Evolutionary conservation across 53 echinoderm and acorn worm species (phyloP).

Genomic region (Echinarachnius parma): DNA sequence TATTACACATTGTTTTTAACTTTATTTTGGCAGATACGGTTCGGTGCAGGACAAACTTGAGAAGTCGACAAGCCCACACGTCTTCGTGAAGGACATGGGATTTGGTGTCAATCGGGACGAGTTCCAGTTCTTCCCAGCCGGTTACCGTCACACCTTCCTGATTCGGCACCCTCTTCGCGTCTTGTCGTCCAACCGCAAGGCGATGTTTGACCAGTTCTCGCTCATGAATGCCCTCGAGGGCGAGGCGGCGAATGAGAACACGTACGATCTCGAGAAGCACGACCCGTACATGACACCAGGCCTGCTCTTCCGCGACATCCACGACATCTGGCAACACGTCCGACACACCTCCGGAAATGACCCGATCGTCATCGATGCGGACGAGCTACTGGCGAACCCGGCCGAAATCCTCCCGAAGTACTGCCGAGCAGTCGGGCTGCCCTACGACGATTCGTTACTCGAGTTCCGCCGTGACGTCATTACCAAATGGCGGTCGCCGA

Average conservation of each 20-base stretch:
- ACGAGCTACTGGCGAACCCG: slow-evolving; percentile 42
- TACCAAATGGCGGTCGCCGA: slow-evolving; percentile 15
- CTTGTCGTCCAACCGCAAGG: slow-evolving; percentile 21
- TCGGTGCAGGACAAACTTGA: slow-evolving; percentile 6
- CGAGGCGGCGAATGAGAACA: slow-evolving; percentile 9
- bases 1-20: too few relatives aligned
- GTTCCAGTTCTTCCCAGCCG: slow-evolving; percentile 6
- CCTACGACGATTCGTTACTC: slow-evolving; percentile 34
- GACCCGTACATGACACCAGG: slow-evolving; percentile 36
- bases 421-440: slow-evolving; percentile 39
- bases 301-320: slow-evolving; percentile 20
- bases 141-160: slow-evolving; percentile 30
- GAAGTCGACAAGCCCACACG: neutral
- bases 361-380: slow-evolving; percentile 38
- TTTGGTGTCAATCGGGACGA: slow-evolving; percentile 2
- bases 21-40: neutral
- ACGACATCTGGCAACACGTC: slow-evolving; percentile 29
- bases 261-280: slow-evolving; percentile 22
- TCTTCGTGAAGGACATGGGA: slow-evolving; percentile 40
- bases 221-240: slow-evolving; percentile 2
- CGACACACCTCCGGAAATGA: slow-evolving; percentile 11
- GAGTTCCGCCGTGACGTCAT: slow-evolving; percentile 23
- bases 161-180: slow-evolving; percentile 36
- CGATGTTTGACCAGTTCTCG: slow-evolving; percentile 31
- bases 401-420: slow-evolving; percentile 33